Conservation (phyloP, 2,888 invertebrate species). For the Podotricha telesiphe region DNA sequence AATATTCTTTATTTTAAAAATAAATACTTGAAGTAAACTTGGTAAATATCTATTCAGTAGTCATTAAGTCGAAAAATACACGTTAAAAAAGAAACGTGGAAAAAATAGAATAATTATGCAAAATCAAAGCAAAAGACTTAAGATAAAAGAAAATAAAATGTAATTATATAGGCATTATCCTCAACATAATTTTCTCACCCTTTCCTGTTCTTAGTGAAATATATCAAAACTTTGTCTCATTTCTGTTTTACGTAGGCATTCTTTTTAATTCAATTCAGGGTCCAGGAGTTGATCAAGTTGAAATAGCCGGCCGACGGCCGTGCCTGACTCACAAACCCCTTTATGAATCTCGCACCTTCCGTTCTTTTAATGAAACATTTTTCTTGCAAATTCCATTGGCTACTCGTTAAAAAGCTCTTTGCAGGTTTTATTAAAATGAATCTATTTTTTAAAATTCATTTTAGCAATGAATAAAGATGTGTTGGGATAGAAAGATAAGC, state of each 20-base stretch:
- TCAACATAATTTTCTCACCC: slow-evolving; percentile 47
- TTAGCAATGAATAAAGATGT: too few relatives aligned
- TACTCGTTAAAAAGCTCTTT: not conserved
- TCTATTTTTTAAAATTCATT: not conserved
- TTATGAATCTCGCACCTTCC: slow-evolving; percentile 10
- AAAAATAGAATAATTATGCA: slow-evolving; percentile 35
- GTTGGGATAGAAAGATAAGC: not conserved
- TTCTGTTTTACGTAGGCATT: slow-evolving; percentile 21
- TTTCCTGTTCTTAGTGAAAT: slow-evolving; percentile 41
- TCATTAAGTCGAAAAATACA: slow-evolving; percentile 20
- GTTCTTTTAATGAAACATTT: slow-evolving; percentile 12
- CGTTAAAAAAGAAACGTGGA: slow-evolving; percentile 17
- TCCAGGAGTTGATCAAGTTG: slow-evolving; percentile 23
- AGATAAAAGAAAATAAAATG: slow-evolving; percentile 48
- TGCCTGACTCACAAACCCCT: slow-evolving; percentile 16
- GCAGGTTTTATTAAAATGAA: not conserved
- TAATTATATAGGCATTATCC: slow-evolving; percentile 49
- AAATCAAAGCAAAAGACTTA: slow-evolving; percentile 33
- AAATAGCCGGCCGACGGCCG: slow-evolving; percentile 4
- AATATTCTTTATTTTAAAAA: not conserved
- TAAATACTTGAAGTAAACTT: not conserved
- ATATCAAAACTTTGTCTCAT: slow-evolving; percentile 41
- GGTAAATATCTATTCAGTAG: slow-evolving; percentile 16
- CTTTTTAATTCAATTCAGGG: slow-evolving; percentile 32
- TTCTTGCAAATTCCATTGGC: not conserved